Conservation (phyloP, 2,113 vertebrate genomes). For the Nothocercus nigrocapillus region DNA sequence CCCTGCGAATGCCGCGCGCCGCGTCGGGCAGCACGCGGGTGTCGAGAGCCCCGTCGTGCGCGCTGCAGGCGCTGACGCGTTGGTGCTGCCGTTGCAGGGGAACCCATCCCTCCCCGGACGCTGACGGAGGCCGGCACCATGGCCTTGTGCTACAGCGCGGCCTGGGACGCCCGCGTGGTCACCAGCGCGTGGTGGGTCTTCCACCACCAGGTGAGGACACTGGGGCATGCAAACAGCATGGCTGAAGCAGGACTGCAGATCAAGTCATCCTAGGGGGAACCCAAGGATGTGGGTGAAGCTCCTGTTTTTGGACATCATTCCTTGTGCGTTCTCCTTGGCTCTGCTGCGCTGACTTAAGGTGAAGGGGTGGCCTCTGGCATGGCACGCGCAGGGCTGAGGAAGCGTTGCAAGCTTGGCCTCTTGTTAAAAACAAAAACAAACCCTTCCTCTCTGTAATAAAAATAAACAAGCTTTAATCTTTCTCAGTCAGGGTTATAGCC, state of each 20-base stretch:
- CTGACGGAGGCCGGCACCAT: slow-evolving; percentile 95
- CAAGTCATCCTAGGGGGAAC: fast-evolving
- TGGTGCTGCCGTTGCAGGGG: slow-evolving; percentile 73
- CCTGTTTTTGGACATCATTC: fast-evolving
- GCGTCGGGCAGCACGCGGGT: fast-evolving
- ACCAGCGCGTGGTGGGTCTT: slow-evolving; percentile 99
- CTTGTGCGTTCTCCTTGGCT: not conserved
- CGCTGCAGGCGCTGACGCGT: not conserved
- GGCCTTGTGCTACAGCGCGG: slow-evolving; percentile 96
- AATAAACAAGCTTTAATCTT: not conserved
- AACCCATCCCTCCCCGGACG: slow-evolving; percentile 88
- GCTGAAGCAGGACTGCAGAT: fast-evolving
- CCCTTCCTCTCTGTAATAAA: not conserved
- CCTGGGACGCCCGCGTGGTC: slow-evolving; percentile 96
- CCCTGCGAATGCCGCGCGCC: fast-evolving
- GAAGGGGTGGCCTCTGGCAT: fast-evolving
- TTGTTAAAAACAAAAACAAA: not conserved
- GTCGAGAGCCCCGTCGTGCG: fast-evolving
- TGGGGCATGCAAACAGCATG: fast-evolving
- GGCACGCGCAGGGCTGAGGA: fast-evolving
- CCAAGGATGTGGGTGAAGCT: fast-evolving
- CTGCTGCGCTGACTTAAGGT: not conserved
- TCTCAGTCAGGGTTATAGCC: not conserved
- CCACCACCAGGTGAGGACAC: slow-evolving; percentile 89
- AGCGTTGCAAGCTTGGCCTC: not conserved